Conservation (phyloP, 2,113 vertebrate species). For the Onychorhynchus coronatus region DNA sequence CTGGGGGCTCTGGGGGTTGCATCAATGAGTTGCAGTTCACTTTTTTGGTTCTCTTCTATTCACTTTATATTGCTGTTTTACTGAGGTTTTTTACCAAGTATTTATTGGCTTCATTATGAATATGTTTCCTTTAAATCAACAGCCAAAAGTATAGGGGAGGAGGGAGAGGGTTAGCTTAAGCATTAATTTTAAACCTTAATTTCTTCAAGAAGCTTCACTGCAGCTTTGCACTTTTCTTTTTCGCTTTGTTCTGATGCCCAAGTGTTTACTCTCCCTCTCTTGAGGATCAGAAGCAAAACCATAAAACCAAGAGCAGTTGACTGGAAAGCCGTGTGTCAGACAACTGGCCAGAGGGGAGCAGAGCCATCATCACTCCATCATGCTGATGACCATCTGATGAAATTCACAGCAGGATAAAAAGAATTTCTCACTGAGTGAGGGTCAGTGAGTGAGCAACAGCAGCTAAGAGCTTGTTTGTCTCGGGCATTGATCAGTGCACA, state of each 20-base stretch:
- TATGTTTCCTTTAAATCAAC: background rate
- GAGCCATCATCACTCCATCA: background rate
- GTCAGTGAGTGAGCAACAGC: background rate
- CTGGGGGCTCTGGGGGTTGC: background rate
- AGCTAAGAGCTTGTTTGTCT: background rate
- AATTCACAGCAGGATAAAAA: background rate
- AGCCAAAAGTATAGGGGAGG: background rate
- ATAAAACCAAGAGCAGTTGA: background rate
- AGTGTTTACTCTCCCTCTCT: background rate
- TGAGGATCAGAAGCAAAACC: background rate
- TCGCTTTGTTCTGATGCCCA: background rate
- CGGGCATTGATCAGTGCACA: background rate
- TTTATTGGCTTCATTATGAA: background rate
- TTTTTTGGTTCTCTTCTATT: background rate
- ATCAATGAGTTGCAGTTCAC: rapidly evolving
- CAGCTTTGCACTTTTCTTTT: background rate
- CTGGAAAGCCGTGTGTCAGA: background rate
- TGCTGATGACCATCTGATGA: background rate
- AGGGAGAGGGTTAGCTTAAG: background rate
- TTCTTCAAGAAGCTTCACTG: background rate
- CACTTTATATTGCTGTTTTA: background rate
- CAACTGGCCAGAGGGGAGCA: background rate
- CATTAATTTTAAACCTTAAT: background rate
- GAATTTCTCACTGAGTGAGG: background rate
- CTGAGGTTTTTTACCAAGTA: background rate